Evolutionary conservation across 2,888 invertebrate species (phyloP).

Genomic region (Pocota personata): DNA sequence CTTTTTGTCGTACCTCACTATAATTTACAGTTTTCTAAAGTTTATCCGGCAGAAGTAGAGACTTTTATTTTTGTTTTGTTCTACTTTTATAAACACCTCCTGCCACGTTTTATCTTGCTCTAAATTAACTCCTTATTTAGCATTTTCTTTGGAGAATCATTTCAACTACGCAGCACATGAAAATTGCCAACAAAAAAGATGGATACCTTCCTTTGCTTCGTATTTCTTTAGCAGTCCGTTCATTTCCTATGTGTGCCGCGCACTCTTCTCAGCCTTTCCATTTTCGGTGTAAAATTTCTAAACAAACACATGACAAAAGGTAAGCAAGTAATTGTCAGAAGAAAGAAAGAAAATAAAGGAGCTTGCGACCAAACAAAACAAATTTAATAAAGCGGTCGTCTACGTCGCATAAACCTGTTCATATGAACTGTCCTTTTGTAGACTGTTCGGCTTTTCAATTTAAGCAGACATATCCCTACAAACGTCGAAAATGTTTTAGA

Average conservation of each 20-base stretch:
- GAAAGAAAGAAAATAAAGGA: background rate
- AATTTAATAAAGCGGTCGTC: no score
- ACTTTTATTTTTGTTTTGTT: background rate
- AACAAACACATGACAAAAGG: conserved; percentile 26
- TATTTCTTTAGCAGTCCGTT: background rate
- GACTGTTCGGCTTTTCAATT: no score
- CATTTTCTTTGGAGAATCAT: background rate
- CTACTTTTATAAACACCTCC: background rate
- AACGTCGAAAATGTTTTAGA: no score
- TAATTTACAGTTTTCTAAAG: background rate
- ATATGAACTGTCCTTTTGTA: no score
- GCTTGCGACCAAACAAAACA: background rate
- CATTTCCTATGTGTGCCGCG: background rate
- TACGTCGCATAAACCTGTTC: no score
- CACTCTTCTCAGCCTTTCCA: background rate
- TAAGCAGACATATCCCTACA: no score
- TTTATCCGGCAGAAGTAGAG: background rate
- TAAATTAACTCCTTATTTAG: background rate
- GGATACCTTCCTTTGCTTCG: conserved; percentile 2
- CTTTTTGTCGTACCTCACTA: background rate
- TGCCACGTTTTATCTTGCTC: no score
- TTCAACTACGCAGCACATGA: background rate
- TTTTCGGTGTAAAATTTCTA: conserved; percentile 9
- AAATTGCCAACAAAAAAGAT: background rate
- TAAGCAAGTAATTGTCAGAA: conserved; percentile 40